Base-by-base conservation (phyloP, 2,797 vertebrate genomes). In the Triplophysa yarkandensis region DNA sequence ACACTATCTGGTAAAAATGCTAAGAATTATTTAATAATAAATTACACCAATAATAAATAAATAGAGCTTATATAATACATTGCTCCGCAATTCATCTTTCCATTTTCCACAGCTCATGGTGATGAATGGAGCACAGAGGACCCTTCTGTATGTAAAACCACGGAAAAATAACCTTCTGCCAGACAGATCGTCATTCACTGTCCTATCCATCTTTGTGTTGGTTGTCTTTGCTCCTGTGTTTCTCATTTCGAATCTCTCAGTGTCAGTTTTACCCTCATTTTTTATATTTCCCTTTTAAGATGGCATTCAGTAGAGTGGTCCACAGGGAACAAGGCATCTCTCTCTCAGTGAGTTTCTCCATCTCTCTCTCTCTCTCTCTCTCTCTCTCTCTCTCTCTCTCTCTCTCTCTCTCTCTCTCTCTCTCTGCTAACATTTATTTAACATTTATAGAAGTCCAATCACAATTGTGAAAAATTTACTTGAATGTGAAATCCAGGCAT, bases 81-180 rank as follows among this genome's bases (percentile, higher is more conserved):
- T 39, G 17, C 52, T 46, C 21, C 3, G n/a, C 43, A 41, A 46
- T 62, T 41, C 48, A 52, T 28, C 19, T 62, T 44, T 43, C 65
- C 23, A 60, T 28, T 61, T 57, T 79, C 46, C 25, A 65, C 19
- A 76, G 63, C 39, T 34, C 19, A 67, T 48, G 64, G 44, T 80
- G 76, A 78, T 74, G 65, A 72, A 80, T 66, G 48, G 19, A 61
- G 71, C 66, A 72, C 60, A 72, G 70, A 70, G 43, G 65, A 68
- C 41, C 54, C 54, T 75, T 55, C 52, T 62, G 46, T 80, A 52
- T 55, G 32, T 70, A 43, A 39, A 77, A 48, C 74, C 30, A 78
- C 34, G 60, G 72, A 82, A 80, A n/a, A 82, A 67, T 50, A n/a
- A 68, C 44, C 11, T 39, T 46, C 21, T 57, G 81, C 81, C 81